A percentile compares a stretch with the other conserved stretches of the same genome.
Evolutionary conservation across 1,140 invertebrate species (phyloP).

Genomic region (Drosophila littoralis): DNA sequence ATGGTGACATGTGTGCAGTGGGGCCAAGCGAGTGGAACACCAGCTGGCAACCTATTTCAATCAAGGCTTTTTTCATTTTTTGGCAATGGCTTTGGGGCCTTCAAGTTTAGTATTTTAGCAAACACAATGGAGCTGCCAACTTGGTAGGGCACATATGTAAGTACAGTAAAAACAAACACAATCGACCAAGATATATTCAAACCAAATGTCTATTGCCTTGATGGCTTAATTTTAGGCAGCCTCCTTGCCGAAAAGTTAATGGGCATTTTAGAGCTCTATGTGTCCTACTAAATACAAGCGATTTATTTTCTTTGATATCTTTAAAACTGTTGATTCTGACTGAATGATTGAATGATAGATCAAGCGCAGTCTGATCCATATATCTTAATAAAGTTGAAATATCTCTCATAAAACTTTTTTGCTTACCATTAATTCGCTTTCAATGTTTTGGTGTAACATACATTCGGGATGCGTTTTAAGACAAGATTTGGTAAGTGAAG

Average conservation of each 20-base stretch:
- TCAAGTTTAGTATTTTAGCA: constrained; percentile 17
- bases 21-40: constrained; percentile 40
- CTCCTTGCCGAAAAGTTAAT: background rate
- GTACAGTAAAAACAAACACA: constrained; percentile 6
- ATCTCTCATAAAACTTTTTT: no score
- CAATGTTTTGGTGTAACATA: no score
- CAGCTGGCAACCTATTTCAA: constrained; percentile 61
- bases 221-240: background rate
- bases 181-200: background rate
- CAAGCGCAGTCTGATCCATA: no score
- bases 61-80: constrained; percentile 46
- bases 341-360: no score
- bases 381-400: no score
- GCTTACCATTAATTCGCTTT: no score
- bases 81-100: constrained; percentile 13
- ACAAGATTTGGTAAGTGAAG: no score
- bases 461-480: no score
- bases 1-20: constrained; percentile 64
- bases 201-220: background rate
- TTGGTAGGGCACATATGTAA: background rate
- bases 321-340: no score
- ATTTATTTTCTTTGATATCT: no score
- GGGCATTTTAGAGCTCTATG: no score
- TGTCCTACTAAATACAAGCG: no score
- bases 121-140: constrained; percentile 12